Base-by-base conservation (phyloP, 2,888 invertebrate genomes). In the Carcina quercana region DNA sequence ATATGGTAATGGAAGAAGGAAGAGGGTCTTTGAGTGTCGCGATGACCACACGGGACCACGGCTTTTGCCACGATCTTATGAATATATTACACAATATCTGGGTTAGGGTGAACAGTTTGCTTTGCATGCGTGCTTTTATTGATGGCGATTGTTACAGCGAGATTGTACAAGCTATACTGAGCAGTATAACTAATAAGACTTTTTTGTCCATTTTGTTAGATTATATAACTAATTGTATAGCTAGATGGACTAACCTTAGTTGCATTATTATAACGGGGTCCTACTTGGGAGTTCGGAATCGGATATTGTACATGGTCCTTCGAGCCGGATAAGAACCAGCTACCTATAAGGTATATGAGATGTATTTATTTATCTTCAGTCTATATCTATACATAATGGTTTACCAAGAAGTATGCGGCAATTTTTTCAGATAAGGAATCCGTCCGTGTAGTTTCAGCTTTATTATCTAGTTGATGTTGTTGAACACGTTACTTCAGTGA, bases 31-130 rank as follows among this genome's bases (percentile, higher is more conserved):
- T 60, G 59, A 58, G 45, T 37, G 49, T 45, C 47, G 53, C 50
- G 60, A 47, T 71, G 69, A 65, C 69, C 70, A 57, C 45, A 41
- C 40, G 43, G 45, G 53, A 68, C 58, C 47, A 49, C 54, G 53
- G 56, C 56, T 59, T 55, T 56, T 53, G 54, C 52, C 48, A 43
- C 45, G 54, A 64, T 54, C 63, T 63, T 62, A 73, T 73, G 70
- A 71, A 73, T 73, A 72, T 57, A 65, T 71, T 68, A 70, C 57
- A 61, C 55, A 51, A 40, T 42, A 34, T 37, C 35, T 55, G 47
- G 42, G 15, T 13, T 12, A 24, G 30, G 24, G 15, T 10, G 15
- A 15, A 29, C 21, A 29, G 22, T 21, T 29, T 29, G 29, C 29
- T 28, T 15, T 28, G 17, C 28, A 11, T 17, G 10, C 17, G 5